phyloP scores from a whole-genome alignment of 2,797 vertebrate genomes.

The Pterois miles region DNA sequence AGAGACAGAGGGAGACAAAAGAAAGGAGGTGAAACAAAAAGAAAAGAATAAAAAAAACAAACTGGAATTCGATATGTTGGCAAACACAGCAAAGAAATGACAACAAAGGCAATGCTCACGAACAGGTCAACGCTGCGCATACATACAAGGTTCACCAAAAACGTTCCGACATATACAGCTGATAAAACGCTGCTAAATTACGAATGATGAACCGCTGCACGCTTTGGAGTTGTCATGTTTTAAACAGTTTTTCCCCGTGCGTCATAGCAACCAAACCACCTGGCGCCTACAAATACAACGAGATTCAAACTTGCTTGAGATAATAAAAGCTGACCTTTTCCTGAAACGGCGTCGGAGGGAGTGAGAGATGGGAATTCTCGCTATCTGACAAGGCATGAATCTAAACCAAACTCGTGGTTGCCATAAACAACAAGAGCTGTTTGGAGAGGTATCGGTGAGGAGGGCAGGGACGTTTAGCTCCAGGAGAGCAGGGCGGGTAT shows the following conservation, averaged over 20 bases:
- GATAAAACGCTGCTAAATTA: conserved; percentile 37
- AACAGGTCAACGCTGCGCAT: background rate
- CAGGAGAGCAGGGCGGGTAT: conserved; percentile 22
- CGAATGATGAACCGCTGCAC: background rate
- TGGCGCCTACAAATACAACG: conserved; percentile 22
- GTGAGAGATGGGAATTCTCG: conserved; percentile 48
- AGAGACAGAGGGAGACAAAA: background rate
- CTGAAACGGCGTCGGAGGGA: conserved; percentile 29
- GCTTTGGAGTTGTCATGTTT: conserved; percentile 38
- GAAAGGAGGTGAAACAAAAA: background rate
- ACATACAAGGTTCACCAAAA: background rate
- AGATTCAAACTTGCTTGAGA: conserved; percentile 22
- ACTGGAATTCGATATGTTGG: background rate
- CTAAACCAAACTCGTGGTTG: conserved; percentile 52
- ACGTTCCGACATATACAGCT: background rate
- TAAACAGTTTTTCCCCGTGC: background rate
- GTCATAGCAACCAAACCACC: conserved; percentile 59
- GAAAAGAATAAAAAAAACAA: background rate
- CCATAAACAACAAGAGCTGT: conserved; percentile 60
- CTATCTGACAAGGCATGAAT: conserved; percentile 57
- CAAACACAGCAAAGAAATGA: background rate
- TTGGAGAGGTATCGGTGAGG: conserved; percentile 15
- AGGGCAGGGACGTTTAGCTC: conserved; percentile 26
- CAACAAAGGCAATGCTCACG: background rate
- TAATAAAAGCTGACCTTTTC: conserved; percentile 63